Conservation (phyloP, 37 sponge, comb jelly and placozoan genomes). For the Beroe forskalii region DNA sequence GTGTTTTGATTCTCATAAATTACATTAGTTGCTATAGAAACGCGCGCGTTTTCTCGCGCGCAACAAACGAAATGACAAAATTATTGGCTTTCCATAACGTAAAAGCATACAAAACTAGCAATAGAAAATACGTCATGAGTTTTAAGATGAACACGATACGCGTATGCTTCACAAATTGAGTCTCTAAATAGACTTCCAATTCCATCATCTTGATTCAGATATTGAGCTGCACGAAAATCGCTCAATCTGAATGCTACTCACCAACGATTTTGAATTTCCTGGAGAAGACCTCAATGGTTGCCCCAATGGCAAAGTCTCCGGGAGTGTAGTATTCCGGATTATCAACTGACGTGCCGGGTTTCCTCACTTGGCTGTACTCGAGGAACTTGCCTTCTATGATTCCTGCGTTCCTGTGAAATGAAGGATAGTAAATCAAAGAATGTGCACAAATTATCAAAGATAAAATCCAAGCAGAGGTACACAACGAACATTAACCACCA, state of each 20-base stretch:
- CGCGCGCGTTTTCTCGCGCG: conserved; percentile 6
- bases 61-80: background rate
- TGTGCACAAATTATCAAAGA: background rate
- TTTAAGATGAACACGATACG: too few relatives aligned
- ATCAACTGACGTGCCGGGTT: conserved; percentile 77
- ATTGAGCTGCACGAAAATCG: too few relatives aligned
- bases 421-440: background rate
- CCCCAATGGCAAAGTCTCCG: conserved; percentile 85
- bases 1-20: conserved; percentile 10
- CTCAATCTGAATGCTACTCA: too few relatives aligned
- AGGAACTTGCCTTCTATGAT: conserved; percentile 92
- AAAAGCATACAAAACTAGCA: background rate
- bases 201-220: too few relatives aligned
- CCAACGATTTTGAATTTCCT: conserved; percentile 83
- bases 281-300: conserved; percentile 81
- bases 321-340: conserved; percentile 83
- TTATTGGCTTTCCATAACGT: background rate
- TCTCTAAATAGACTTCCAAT: too few relatives aligned
- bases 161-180: too few relatives aligned
- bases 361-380: conserved; percentile 77
- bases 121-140: background rate
- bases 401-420: conserved; percentile 90
- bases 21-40: background rate
- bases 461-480: background rate
- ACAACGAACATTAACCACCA: background rate